These are phyloP conservation scores for Oryzias melastigma DNA, from an alignment of 2,113 vertebrate genomes.

Conservation along the genomic window DNA sequence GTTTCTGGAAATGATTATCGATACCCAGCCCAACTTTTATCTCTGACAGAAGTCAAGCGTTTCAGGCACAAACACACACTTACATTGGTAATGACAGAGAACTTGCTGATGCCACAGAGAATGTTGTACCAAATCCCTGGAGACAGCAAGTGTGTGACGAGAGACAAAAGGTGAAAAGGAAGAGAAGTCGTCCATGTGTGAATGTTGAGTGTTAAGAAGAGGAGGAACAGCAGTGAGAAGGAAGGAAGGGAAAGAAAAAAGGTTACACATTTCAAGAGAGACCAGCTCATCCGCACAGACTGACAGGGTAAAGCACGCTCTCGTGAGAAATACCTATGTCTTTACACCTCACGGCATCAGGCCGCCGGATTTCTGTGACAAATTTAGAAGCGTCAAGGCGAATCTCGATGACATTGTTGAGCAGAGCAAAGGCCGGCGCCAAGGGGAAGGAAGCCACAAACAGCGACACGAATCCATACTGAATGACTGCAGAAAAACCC, in stretches of 20 bases:
- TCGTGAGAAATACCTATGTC: constrained; percentile 84
- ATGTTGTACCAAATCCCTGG: constrained; percentile 98
- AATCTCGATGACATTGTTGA: constrained; percentile 97
- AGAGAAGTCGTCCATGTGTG: constrained; percentile 3
- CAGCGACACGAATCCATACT: constrained; percentile 95
- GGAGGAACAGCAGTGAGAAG: constrained; percentile 12
- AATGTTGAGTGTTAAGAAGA: constrained; percentile 1
- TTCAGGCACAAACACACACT: constrained; percentile 81
- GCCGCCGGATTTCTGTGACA: constrained; percentile 88
- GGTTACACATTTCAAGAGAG: constrained; percentile 27
- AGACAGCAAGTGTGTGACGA: constrained; percentile 45
- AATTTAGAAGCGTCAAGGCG: constrained; percentile 96
- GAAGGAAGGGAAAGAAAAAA: constrained; percentile 30
- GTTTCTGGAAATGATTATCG: no score
- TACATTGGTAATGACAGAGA: constrained; percentile 98
- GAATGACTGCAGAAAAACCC: constrained; percentile 83
- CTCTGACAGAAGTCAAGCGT: constrained; percentile 66
- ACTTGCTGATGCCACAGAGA: constrained; percentile 93
- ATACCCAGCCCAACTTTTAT: no score
- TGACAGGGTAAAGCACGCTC: constrained; percentile 2
- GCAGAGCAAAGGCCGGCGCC: constrained; percentile 92
- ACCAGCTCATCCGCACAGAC: constrained; percentile 21
- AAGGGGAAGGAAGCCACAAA: constrained; percentile 98
- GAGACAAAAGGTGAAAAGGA: constrained; percentile 27
- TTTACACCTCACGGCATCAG: constrained; percentile 91